Conservation (phyloP, 2,888 invertebrate species). For the Rhagophthalmus giganteus region DNA sequence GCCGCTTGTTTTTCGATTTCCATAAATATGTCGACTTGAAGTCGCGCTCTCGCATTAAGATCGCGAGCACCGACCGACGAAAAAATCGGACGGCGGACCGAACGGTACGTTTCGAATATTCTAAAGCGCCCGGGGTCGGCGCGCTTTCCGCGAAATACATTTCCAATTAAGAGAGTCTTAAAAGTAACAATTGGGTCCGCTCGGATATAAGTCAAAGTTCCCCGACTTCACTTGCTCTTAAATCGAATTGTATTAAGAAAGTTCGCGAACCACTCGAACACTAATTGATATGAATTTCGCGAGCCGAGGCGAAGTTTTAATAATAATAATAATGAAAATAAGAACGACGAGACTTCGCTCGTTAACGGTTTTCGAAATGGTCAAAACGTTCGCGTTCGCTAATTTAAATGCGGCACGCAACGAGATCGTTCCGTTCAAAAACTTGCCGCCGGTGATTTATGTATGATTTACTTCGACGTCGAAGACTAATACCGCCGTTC, state of each 20-base stretch:
- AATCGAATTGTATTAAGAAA: constrained; percentile 30
- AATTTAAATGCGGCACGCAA: constrained; percentile 9
- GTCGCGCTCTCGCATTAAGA: too few species aligned
- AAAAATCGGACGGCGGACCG: too few species aligned
- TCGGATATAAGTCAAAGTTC: constrained; percentile 10
- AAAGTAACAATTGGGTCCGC: constrained; percentile 3
- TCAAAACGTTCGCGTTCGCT: constrained; percentile 3
- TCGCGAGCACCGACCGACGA: too few species aligned
- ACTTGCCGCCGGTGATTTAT: constrained; percentile 17
- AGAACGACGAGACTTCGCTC: constrained; percentile 12
- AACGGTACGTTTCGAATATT: too few species aligned
- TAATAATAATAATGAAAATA: constrained; percentile 22
- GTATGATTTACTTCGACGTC: constrained; percentile 24
- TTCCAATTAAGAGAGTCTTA: constrained; percentile 1
- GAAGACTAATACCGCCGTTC: constrained; percentile 18
- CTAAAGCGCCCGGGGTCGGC: background rate
- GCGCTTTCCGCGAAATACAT: background rate
- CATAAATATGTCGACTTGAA: too few species aligned
- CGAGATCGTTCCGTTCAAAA: constrained; percentile 4
- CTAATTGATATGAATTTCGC: constrained; percentile 32
- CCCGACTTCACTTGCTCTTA: constrained; percentile 12
- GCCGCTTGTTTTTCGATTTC: too few species aligned
- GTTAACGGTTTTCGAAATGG: constrained; percentile 13
- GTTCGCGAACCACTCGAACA: constrained; percentile 23
- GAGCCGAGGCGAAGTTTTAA: constrained; percentile 25